Percentiles rank a stretch among this genome's conserved stretches.
These are phyloP conservation scores for Lutjanus campechanus DNA, from an alignment of 2,797 vertebrate genomes.

Conservation along the genomic window DNA sequence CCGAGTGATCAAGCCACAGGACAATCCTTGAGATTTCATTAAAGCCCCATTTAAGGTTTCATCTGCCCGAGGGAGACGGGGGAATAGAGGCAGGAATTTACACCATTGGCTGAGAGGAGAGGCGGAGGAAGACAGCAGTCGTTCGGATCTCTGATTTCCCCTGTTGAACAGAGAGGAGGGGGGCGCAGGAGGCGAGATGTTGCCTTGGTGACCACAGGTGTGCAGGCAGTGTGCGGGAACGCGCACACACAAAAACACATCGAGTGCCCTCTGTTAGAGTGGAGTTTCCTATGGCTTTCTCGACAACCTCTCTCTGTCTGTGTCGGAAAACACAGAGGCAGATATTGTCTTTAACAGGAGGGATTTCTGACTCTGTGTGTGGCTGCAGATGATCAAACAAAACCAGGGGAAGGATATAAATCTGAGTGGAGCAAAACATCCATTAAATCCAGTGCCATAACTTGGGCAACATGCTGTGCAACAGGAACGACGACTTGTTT, in stretches of 20 bases:
- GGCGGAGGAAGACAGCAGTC: constrained; percentile 52
- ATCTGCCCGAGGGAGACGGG: constrained; percentile 56
- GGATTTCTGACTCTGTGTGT: constrained; percentile 38
- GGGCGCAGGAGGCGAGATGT: constrained; percentile 44
- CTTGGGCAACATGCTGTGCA: constrained; percentile 46
- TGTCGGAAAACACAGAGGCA: constrained; percentile 37
- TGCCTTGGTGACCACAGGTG: constrained; percentile 77
- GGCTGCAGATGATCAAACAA: constrained; percentile 60
- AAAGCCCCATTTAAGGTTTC: constrained; percentile 76
- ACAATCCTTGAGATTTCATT: constrained; percentile 79
- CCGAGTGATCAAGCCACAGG: constrained; percentile 67
- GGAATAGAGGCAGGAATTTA: constrained; percentile 48
- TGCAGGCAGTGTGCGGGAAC: constrained; percentile 24
- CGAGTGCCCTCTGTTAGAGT: constrained; percentile 9
- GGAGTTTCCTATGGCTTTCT: constrained; percentile 48
- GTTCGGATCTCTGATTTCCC: constrained; percentile 71
- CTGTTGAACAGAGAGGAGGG: constrained; percentile 28
- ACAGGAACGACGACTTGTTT: constrained; percentile 43
- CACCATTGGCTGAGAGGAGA: constrained; percentile 50
- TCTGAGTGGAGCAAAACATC: constrained; percentile 41
- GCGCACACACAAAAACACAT: constrained; percentile 13
- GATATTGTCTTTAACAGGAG: constrained; percentile 52
- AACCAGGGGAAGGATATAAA: constrained; percentile 32
- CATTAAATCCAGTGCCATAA: constrained; percentile 49
- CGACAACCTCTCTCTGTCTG: constrained; percentile 38